phyloP scores from a whole-genome alignment of 2,113 vertebrate genomes.

The Dascyllus trimaculatus region DNA sequence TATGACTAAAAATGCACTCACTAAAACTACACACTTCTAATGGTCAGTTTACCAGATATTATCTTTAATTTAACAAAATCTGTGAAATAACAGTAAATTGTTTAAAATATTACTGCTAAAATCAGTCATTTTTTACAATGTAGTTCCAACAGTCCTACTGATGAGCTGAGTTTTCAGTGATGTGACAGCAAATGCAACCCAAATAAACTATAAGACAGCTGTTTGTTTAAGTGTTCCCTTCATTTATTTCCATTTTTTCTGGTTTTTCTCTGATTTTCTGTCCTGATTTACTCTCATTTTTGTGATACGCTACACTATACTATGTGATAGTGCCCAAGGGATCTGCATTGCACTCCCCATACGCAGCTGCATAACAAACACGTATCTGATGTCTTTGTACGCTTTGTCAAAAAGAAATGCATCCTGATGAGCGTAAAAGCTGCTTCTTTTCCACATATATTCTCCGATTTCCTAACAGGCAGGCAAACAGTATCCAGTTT shows the following conservation, averaged over 20 bases:
- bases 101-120: too few relatives aligned
- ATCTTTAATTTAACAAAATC: too few relatives aligned
- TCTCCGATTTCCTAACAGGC: background rate
- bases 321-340: background rate
- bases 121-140: too few relatives aligned
- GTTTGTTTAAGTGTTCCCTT: background rate
- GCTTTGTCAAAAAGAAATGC: background rate
- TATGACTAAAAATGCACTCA: too few relatives aligned
- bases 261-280: background rate
- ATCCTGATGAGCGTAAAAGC: background rate
- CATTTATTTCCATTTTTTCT: background rate
- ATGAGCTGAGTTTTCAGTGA: background rate
- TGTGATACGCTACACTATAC: background rate
- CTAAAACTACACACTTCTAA: too few relatives aligned
- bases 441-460: background rate
- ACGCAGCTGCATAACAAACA: background rate
- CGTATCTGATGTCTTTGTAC: constrained; percentile 1
- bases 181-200: background rate
- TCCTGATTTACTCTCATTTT: background rate
- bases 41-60: too few relatives aligned
- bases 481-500: background rate
- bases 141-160: background rate
- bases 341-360: background rate
- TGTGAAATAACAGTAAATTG: too few relatives aligned
- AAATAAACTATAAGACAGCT: background rate